Conservation (phyloP, 2,113 vertebrate genomes). For the Caretta caretta region DNA sequence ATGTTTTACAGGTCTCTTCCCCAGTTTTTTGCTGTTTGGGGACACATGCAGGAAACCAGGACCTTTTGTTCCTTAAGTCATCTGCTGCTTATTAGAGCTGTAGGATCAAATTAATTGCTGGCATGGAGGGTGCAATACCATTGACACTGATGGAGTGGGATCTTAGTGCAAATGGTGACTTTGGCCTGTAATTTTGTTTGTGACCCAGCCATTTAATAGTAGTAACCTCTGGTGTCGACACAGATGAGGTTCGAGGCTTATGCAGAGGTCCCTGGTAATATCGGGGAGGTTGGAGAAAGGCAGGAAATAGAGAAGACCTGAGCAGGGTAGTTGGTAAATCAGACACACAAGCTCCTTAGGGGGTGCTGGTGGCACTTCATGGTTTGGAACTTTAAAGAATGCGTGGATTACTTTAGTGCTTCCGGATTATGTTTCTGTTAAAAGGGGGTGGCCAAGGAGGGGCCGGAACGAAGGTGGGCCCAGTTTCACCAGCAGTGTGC, state of each 20-base stretch:
- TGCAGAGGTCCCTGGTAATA: background rate
- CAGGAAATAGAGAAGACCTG: background rate
- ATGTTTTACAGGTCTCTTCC: background rate
- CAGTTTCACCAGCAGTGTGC: background rate
- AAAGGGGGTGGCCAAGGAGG: background rate
- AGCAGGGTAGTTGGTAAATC: background rate
- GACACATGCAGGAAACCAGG: background rate
- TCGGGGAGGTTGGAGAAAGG: accelerated
- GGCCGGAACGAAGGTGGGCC: background rate
- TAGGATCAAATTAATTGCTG: slow-evolving; percentile 41
- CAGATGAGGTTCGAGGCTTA: background rate
- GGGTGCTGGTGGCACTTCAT: background rate
- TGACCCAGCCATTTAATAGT: background rate
- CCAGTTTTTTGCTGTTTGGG: background rate
- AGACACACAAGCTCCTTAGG: background rate
- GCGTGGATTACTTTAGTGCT: background rate
- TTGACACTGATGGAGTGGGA: slow-evolving; percentile 9
- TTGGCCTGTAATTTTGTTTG: background rate
- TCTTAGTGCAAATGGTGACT: slow-evolving; percentile 16
- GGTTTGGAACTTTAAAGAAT: background rate
- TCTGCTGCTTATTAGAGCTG: slow-evolving; percentile 58
- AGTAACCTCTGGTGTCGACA: slow-evolving; percentile 17
- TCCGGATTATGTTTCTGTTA: background rate
- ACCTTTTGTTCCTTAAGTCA: slow-evolving; percentile 29
- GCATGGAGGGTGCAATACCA: background rate